Evolutionary conservation across 2,888 invertebrate species (phyloP).

Genomic region (Aspidiotus rigidus): DNA sequence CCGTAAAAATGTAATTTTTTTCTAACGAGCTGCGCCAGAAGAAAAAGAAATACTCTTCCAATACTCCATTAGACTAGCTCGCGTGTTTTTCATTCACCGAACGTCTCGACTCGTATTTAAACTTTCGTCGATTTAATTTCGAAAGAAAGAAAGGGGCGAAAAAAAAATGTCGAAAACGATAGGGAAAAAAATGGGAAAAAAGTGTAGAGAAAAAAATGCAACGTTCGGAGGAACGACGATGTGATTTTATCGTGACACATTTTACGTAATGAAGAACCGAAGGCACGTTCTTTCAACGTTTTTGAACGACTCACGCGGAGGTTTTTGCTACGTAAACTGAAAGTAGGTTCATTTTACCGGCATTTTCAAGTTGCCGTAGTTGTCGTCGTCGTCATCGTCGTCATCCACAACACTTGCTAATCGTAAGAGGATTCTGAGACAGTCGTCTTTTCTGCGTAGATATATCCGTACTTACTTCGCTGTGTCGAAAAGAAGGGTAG

Average conservation of each 20-base stretch:
- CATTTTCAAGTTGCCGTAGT: neutral
- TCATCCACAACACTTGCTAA: neutral
- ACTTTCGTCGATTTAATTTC: slow-evolving; percentile 4
- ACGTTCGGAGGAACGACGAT: slow-evolving; percentile 1
- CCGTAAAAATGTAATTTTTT: neutral
- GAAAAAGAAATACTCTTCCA: neutral
- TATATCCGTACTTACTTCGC: neutral
- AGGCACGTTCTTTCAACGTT: slow-evolving; percentile 4
- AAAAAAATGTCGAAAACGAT: neutral
- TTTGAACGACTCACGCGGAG: slow-evolving; percentile 2
- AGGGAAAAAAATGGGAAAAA: slow-evolving; percentile 1
- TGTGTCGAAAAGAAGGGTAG: no score
- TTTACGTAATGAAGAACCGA: slow-evolving; percentile 4
- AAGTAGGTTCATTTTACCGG: slow-evolving; percentile 4
- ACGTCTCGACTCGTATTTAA: neutral
- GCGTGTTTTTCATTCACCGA: slow-evolving; percentile 4
- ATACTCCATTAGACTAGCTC: neutral
- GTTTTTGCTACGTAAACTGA: slow-evolving; percentile 4
- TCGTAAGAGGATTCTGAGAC: slow-evolving; percentile 4
- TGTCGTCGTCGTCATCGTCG: slow-evolving; percentile 1
- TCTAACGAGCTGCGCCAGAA: slow-evolving; percentile 3
- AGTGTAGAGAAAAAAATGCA: neutral
- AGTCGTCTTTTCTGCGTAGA: slow-evolving; percentile 1
- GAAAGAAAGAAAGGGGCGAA: neutral
- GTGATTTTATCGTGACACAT: slow-evolving; percentile 4